These are phyloP conservation scores for Anolis carolinensis DNA, from an alignment of 2,113 vertebrate species.

Conservation along the genomic window DNA sequence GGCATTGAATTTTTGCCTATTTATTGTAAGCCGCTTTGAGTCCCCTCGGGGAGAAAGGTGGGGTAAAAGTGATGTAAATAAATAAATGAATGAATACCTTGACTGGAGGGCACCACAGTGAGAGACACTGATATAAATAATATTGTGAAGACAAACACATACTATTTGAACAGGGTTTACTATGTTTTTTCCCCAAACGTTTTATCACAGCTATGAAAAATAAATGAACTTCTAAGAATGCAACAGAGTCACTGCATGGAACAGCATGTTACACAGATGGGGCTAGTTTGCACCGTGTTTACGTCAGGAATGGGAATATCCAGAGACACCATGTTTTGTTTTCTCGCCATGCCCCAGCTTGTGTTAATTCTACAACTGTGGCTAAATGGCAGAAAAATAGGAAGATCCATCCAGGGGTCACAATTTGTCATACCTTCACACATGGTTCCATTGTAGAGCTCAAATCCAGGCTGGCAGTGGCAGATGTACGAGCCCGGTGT, in stretches of 20 bases:
- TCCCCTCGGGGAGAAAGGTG: too few relatives aligned
- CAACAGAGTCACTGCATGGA: too few relatives aligned
- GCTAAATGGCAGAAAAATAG: neutral
- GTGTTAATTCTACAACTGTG: neutral
- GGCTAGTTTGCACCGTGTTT: neutral
- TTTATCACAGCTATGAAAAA: neutral
- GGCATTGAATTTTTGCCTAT: too few relatives aligned
- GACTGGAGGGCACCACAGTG: neutral
- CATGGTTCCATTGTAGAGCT: constrained; percentile 63
- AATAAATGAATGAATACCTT: too few relatives aligned
- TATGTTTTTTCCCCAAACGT: neutral
- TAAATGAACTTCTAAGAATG: neutral
- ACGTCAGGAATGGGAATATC: neutral
- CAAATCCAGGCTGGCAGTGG: constrained; percentile 77
- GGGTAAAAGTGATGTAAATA: too few relatives aligned
- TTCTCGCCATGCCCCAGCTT: neutral
- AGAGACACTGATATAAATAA: neutral
- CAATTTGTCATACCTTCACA: constrained; percentile 70
- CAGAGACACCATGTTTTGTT: neutral
- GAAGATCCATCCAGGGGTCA: neutral
- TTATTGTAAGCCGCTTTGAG: too few relatives aligned
- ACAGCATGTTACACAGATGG: neutral
- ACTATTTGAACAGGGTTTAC: neutral
- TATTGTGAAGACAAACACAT: neutral
- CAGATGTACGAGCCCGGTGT: constrained; percentile 80